Conservation (phyloP, 2,797 vertebrate species). For the Microhierax caerulescens region DNA sequence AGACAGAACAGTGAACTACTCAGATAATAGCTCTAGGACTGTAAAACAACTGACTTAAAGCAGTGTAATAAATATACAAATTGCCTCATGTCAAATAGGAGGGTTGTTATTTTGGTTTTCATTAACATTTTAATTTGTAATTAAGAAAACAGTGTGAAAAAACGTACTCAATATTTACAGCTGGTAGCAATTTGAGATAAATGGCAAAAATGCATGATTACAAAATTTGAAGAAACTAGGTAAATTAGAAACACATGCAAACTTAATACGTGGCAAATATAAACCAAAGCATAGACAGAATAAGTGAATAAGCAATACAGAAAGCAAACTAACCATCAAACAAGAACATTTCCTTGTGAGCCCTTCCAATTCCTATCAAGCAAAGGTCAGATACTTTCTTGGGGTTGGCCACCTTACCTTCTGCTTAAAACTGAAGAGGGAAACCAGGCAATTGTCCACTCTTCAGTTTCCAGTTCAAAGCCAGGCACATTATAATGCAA, state of each 20-base stretch:
- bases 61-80: background rate
- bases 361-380: background rate
- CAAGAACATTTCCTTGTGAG: background rate
- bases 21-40: background rate
- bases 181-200: background rate
- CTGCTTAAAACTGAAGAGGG: background rate
- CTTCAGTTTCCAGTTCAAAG: constrained; percentile 15
- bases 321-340: background rate
- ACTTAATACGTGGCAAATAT: background rate
- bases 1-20: background rate
- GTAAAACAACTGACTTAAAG: background rate
- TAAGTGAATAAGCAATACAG: background rate
- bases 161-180: background rate
- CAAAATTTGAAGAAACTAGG: background rate
- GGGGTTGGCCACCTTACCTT: background rate
- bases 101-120: background rate
- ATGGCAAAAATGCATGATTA: background rate
- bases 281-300: background rate
- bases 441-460: background rate
- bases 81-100: background rate
- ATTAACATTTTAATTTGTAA: background rate
- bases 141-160: background rate
- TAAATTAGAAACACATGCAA: background rate
- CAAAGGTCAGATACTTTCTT: background rate
- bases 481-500: constrained; percentile 38